These are phyloP conservation scores for Hephaestus fuliginosus DNA, from an alignment of 2,797 vertebrate genomes.

Conservation along the genomic window DNA sequence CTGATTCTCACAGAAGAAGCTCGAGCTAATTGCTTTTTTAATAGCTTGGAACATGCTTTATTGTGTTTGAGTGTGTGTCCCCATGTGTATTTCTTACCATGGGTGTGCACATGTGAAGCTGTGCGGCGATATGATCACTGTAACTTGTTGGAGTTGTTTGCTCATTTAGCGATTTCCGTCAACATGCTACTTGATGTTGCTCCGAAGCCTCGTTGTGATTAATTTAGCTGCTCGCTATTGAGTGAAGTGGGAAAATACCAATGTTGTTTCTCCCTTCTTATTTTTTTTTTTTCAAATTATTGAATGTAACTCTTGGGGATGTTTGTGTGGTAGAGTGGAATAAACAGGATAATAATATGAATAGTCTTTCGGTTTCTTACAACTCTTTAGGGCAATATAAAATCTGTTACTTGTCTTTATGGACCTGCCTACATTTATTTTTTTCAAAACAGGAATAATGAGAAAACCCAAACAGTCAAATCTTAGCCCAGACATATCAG, in stretches of 20 bases:
- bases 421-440: conserved; percentile 39
- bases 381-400: conserved; percentile 62
- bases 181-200: conserved; percentile 40
- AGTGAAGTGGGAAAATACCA: conserved; percentile 34
- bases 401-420: conserved; percentile 53
- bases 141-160: conserved; percentile 35
- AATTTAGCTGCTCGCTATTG: conserved; percentile 40
- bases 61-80: conserved; percentile 50
- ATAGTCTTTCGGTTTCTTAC: conserved; percentile 47
- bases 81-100: conserved; percentile 47
- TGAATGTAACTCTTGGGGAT: conserved; percentile 70
- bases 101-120: conserved; percentile 30
- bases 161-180: conserved; percentile 39
- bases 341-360: conserved; percentile 60
- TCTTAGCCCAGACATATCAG: conserved; percentile 24
- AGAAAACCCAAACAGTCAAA: conserved; percentile 34
- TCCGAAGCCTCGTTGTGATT: conserved; percentile 48
- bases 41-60: conserved; percentile 66
- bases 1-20: conserved; percentile 54
- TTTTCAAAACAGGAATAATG: conserved; percentile 20
- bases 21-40: conserved; percentile 75
- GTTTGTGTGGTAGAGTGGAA: conserved; percentile 45
- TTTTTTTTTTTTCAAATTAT: conserved; percentile 45
- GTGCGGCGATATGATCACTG: conserved; percentile 36
- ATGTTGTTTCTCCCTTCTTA: conserved; percentile 49